Evolutionary conservation across 2,797 vertebrate species (phyloP).

Genomic region (Halcyon leucocephala): DNA sequence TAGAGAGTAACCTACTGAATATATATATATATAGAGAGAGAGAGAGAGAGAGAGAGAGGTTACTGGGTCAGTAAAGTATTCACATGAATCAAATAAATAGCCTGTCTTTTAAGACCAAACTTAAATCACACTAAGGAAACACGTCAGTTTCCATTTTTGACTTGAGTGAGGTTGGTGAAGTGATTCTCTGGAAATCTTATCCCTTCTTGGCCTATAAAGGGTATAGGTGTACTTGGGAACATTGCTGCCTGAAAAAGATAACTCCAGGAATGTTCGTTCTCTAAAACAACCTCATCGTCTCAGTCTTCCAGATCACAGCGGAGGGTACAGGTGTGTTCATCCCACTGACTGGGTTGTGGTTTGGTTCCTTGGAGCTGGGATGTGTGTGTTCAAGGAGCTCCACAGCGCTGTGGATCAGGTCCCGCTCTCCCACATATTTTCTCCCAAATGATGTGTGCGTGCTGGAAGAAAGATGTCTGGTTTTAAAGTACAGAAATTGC

Average conservation of each 20-base stretch:
- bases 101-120: conserved; percentile 9
- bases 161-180: not conserved
- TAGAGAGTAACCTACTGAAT: too few species aligned
- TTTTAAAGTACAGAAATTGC: not conserved
- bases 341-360: not conserved
- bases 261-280: not conserved
- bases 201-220: not conserved
- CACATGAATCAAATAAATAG: not conserved
- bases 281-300: not conserved
- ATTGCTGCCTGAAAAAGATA: not conserved
- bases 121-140: not conserved
- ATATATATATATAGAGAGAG: not conserved
- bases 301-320: not conserved
- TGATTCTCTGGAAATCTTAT: not conserved
- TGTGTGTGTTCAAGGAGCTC: not conserved
- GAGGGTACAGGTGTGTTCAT: not conserved
- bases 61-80: not conserved
- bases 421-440: not conserved
- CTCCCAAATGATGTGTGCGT: accelerated
- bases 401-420: not conserved
- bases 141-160: not conserved
- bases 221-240: not conserved
- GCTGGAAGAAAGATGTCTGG: not conserved
- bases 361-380: not conserved
- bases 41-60: not conserved